phyloP scores from a whole-genome alignment of 2,113 vertebrate genomes.

The Mustelus asterias region DNA sequence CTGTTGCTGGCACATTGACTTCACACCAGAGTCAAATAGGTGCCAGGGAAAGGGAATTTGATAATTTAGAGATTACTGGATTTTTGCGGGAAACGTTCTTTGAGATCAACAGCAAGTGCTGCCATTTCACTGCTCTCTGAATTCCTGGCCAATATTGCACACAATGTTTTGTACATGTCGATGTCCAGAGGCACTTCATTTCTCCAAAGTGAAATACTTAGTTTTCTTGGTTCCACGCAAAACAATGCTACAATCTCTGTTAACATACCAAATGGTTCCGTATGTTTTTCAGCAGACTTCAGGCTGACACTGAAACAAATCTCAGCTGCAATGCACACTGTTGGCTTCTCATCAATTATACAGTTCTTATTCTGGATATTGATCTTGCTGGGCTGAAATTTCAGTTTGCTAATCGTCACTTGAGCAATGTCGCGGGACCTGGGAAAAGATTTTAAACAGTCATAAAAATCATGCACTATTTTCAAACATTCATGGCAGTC shows the following conservation, averaged over 20 bases:
- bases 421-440: conserved; percentile 94
- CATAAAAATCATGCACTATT: conserved; percentile 21
- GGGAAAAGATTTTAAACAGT: conserved; percentile 31
- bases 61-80: neutral
- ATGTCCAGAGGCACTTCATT: neutral
- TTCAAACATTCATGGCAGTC: conserved; percentile 36
- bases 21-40: neutral
- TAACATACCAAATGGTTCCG: conserved; percentile 60
- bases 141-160: neutral
- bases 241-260: neutral
- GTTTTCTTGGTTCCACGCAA: neutral
- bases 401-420: conserved; percentile 68
- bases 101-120: too few relatives aligned
- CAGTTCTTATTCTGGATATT: conserved; percentile 84
- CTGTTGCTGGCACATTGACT: neutral
- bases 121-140: too few relatives aligned
- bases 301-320: conserved; percentile 74
- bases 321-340: conserved; percentile 66
- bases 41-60: neutral
- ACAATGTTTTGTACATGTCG: neutral
- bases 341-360: conserved; percentile 56
- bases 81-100: too few relatives aligned
- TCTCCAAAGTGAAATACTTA: neutral
- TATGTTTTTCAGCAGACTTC: conserved; percentile 63
- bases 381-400: conserved; percentile 74